Evolutionary conservation across 2,113 vertebrate species (phyloP).

Genomic region (Ophiodon elongatus): DNA sequence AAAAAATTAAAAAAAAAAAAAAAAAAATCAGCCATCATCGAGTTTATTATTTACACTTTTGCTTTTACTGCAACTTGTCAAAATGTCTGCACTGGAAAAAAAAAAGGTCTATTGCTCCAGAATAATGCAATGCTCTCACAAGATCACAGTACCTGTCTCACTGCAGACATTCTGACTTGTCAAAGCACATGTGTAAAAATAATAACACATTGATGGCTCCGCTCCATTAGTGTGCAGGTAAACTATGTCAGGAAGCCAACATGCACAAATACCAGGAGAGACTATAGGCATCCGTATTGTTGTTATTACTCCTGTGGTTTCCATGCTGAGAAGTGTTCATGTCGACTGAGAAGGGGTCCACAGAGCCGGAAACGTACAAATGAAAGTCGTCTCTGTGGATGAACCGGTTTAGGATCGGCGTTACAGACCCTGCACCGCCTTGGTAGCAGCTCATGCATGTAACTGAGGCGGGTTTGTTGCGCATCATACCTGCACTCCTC

Average conservation of each 20-base stretch:
- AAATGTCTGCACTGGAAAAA: neutral
- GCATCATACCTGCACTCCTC: neutral
- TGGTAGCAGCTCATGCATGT: neutral
- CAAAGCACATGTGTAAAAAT: neutral
- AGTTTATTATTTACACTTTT: neutral
- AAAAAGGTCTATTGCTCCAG: neutral
- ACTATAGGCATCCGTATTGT: neutral
- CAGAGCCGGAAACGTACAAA: neutral
- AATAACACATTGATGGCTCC: neutral
- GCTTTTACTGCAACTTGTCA: neutral
- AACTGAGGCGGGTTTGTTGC: neutral
- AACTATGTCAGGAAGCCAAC: conserved; percentile 16
- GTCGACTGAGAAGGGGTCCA: neutral
- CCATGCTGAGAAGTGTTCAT: conserved; percentile 5
- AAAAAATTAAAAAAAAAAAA: too few species aligned
- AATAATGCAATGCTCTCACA: neutral
- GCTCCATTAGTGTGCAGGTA: conserved; percentile 9
- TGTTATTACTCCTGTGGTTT: conserved; percentile 11
- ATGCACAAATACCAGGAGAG: neutral
- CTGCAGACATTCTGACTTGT: neutral
- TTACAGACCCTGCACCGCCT: neutral
- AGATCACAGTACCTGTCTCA: neutral
- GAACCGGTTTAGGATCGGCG: conserved; percentile 1
- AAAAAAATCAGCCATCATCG: neutral
- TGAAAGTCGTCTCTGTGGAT: neutral